Evolutionary conservation across 2,113 vertebrate species (phyloP), one percentile per base, ranked within the genome.

Genomic region (Strigops habroptila): DNA sequence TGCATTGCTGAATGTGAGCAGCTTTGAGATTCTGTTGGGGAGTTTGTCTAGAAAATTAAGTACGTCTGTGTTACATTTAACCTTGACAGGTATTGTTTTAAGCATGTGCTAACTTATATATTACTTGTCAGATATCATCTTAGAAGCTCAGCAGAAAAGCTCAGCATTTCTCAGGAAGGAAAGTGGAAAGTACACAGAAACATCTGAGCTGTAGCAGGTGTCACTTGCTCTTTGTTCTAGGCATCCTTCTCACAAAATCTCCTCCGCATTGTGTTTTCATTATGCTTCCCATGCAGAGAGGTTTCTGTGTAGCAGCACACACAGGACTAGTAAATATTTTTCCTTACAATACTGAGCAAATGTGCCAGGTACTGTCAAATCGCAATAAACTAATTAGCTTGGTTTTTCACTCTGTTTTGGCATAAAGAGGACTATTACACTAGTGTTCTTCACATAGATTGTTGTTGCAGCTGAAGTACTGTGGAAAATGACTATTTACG

Each of bases 41-140:
- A 48, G 16, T 77, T 60, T 85, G n/a, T 52, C 94, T 67, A 49
- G 63, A 76, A 59, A 80, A 67, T 35, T 23, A 79, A 65, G 1
- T 43, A 31, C 12, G 12, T 28, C 12, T 71, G 7, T 71, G n/a
- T 48, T 70, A 25, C 28, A 39, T 51, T 65, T 80, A 52, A 52
- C 27, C 33, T 74, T 84, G 35, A n/a, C 28, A 82, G 37, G 16
- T 82, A 28, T 68, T 64, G 31, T 82, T 92, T 83, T 67, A 91
- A 93, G 35, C 14, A 30, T 39, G 30, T 27, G 18, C 14, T 77
- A 53, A 25, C 30, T 57, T 69, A 12, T 73, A 24, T 75, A 6
- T 22, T 87, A 46, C 2, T 9, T 0, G 0, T 77, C 24, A 44
- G n/a, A 7, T 70, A 27, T 9, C 48, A 10, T 23, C 31, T 51